phyloP scores from a whole-genome alignment of 2,113 vertebrate genomes.

The Ceyx margarethae region DNA sequence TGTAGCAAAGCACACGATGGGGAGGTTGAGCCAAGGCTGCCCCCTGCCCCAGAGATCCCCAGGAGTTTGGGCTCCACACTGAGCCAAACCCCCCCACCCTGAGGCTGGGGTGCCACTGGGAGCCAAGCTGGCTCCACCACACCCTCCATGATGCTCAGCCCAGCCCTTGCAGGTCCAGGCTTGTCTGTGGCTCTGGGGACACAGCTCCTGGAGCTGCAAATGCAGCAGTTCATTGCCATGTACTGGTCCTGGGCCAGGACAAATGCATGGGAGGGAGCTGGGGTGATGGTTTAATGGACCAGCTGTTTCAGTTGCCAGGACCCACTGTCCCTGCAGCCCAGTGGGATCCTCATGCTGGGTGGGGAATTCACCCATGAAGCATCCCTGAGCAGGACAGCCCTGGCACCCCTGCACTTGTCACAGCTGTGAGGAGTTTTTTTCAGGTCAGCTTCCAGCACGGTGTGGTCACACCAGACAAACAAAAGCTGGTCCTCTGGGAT shows the following conservation, averaged over 20 bases:
- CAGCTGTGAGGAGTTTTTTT: neutral
- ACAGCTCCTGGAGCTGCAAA: neutral
- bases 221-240: accelerated
- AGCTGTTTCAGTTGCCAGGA: neutral
- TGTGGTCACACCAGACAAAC: neutral
- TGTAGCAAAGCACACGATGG: accelerated
- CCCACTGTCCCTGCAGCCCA: accelerated
- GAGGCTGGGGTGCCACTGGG: neutral
- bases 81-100: neutral
- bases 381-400: neutral
- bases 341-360: neutral
- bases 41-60: neutral
- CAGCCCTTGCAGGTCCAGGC: neutral
- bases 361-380: neutral
- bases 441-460: neutral
- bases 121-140: neutral
- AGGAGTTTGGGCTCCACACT: accelerated
- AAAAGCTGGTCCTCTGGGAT: neutral
- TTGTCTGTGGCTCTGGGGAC: neutral
- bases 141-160: accelerated
- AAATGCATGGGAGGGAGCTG: accelerated
- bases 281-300: too few relatives aligned
- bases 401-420: accelerated
- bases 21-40: neutral
- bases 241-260: neutral